Conservation (phyloP, 2,797 vertebrate genomes). For the Tragelaphus oryx region DNA sequence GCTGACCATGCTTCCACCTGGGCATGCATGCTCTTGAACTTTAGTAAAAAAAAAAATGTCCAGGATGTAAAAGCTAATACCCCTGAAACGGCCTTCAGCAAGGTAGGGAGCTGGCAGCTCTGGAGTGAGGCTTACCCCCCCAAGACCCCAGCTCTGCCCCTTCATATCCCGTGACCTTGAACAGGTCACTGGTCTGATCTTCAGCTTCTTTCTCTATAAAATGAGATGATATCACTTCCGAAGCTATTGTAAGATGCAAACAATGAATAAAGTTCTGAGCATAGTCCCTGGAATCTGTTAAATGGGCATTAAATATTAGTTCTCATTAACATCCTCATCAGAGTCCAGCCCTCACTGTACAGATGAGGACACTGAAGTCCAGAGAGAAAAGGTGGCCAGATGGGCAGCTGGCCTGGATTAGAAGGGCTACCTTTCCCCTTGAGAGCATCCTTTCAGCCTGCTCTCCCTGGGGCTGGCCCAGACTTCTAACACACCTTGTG, state of each 20-base stretch:
- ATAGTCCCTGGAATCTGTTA: not conserved
- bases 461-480: not conserved
- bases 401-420: not conserved
- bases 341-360: too few relatives aligned
- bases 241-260: not conserved
- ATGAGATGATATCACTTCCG: not conserved
- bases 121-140: not conserved
- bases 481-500: not conserved
- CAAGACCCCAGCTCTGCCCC: not conserved
- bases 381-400: not conserved
- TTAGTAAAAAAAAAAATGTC: not conserved
- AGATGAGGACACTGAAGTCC: not conserved
- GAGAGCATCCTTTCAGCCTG: not conserved
- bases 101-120: not conserved
- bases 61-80: not conserved
- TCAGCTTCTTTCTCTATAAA: not conserved
- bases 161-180: not conserved
- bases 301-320: not conserved
- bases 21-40: fast-evolving
- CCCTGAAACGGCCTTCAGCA: not conserved
- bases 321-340: not conserved
- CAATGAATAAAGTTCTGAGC: not conserved
- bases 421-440: not conserved
- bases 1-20: not conserved
- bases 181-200: not conserved